Conservation (phyloP, 2,797 vertebrate species). For the Gadopsis marmoratus region DNA sequence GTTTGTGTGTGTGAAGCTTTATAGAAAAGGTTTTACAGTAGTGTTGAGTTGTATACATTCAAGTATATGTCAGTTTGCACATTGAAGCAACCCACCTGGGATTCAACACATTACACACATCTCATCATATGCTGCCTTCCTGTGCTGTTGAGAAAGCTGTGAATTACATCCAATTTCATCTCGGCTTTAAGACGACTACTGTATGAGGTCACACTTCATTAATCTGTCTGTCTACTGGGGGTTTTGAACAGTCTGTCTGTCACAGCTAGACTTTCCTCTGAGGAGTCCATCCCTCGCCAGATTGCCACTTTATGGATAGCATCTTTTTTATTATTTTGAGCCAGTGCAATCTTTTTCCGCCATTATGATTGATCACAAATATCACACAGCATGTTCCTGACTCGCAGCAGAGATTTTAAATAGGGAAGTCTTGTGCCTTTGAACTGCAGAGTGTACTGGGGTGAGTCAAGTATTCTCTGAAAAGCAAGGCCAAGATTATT, state of each 20-base stretch:
- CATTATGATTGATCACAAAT: constrained; percentile 79
- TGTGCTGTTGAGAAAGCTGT: constrained; percentile 40
- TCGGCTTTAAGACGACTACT: constrained; percentile 51
- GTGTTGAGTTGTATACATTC: neutral
- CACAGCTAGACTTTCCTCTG: constrained; percentile 56
- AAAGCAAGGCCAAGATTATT: constrained; percentile 62
- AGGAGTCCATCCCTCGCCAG: constrained; percentile 75
- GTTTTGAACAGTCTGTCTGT: constrained; percentile 65
- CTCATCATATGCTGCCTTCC: constrained; percentile 26
- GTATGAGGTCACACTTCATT: constrained; percentile 63
- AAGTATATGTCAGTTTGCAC: constrained; percentile 14
- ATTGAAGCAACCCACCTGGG: constrained; percentile 16
- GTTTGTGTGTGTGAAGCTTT: constrained; percentile 5
- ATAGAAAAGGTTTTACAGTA: constrained; percentile 8
- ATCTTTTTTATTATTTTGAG: constrained; percentile 77
- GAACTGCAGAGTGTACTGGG: constrained; percentile 52
- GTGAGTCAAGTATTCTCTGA: constrained; percentile 56
- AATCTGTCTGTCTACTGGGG: constrained; percentile 56
- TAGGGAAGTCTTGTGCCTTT: constrained; percentile 64
- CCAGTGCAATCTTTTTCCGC: constrained; percentile 64
- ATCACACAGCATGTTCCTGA: constrained; percentile 68
- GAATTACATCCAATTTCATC: constrained; percentile 56
- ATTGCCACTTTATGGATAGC: constrained; percentile 66
- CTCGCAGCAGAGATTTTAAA: constrained; percentile 69
- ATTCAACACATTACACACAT: constrained; percentile 25